phyloP scores from a whole-genome alignment of 2,888 invertebrate species.

The Metopia argyrocephala region DNA sequence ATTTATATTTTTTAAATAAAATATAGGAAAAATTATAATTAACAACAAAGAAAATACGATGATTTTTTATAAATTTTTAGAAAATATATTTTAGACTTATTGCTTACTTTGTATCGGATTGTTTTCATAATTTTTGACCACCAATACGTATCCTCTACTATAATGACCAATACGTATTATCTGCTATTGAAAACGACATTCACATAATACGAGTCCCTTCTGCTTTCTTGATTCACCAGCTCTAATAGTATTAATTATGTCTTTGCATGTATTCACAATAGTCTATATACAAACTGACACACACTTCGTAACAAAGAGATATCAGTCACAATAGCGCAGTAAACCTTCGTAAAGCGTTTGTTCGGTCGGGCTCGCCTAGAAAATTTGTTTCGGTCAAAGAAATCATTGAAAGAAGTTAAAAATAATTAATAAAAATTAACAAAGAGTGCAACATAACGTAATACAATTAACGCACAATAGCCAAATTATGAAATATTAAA shows the following conservation, averaged over 20 bases:
- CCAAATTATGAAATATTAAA: conserved; percentile 39
- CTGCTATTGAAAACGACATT: too few species aligned
- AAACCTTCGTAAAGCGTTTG: conserved; percentile 62
- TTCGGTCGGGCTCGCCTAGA: conserved; percentile 64
- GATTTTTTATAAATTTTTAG: too few species aligned
- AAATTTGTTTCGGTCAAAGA: conserved; percentile 62
- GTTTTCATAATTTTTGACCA: too few species aligned
- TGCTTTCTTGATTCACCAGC: background rate
- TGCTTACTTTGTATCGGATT: too few species aligned
- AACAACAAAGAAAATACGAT: too few species aligned
- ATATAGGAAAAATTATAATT: too few species aligned
- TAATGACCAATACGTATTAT: too few species aligned
- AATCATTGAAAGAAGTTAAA: conserved; percentile 51
- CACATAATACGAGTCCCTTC: too few species aligned
- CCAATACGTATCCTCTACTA: too few species aligned
- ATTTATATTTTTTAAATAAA: too few species aligned
- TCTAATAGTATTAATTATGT: conserved; percentile 18
- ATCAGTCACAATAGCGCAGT: conserved; percentile 50
- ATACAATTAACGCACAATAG: conserved; percentile 53
- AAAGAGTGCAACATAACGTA: conserved; percentile 39
- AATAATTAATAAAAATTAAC: conserved; percentile 61
- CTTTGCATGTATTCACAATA: conserved; percentile 42
- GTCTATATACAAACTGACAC: conserved; percentile 41
- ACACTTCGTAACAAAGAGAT: conserved; percentile 50
- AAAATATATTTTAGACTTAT: too few species aligned